phyloP scores from a whole-genome alignment of 1,140 invertebrate species.

The Hesperophylax magnus region DNA sequence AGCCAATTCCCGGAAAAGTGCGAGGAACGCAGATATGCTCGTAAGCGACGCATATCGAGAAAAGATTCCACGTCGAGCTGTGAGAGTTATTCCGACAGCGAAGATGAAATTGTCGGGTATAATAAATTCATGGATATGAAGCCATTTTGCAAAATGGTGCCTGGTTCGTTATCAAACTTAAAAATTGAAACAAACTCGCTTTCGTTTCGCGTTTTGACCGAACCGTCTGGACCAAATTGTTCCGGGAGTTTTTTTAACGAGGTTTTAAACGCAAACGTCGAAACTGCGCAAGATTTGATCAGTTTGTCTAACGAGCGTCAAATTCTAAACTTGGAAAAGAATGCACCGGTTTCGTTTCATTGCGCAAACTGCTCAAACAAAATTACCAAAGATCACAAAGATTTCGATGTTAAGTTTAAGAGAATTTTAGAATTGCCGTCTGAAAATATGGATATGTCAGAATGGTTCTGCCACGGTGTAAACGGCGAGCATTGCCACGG shows the following conservation, averaged over 20 bases:
- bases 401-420: constrained; percentile 63
- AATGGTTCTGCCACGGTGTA: constrained; percentile 72
- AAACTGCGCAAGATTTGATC: neutral
- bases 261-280: constrained; percentile 60
- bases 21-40: neutral
- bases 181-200: constrained; percentile 66
- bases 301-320: constrained; percentile 36
- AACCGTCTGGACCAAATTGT: constrained; percentile 62
- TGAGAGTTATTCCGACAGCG: constrained; percentile 54
- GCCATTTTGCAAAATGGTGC: constrained; percentile 67
- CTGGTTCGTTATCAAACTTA: constrained; percentile 68
- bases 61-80: constrained; percentile 52
- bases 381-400: constrained; percentile 59
- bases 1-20: constrained; percentile 49
- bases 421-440: constrained; percentile 72
- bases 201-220: constrained; percentile 67
- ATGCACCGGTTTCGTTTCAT: constrained; percentile 62
- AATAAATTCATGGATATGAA: constrained; percentile 63
- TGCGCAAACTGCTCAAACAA: constrained; percentile 70
- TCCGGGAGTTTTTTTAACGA: constrained; percentile 70
- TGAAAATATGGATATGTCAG: constrained; percentile 69
- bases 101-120: constrained; percentile 56
- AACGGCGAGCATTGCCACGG: constrained; percentile 50
- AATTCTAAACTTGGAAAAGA: constrained; percentile 63
- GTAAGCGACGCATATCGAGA: constrained; percentile 45